Conservation (phyloP, 2,797 vertebrate species). For the Limnodromus scolopaceus region DNA sequence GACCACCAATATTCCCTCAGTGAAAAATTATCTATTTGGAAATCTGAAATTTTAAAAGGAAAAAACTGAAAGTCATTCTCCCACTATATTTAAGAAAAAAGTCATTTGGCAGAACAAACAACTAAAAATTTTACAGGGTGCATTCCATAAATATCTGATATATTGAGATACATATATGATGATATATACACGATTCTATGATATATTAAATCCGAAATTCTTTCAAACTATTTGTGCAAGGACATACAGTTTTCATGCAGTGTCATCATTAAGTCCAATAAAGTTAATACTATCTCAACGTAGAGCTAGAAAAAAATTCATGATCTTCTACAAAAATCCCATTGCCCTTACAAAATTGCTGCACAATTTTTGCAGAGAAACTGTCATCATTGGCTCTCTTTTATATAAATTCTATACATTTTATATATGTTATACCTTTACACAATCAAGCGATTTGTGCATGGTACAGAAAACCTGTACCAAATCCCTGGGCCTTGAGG, state of each 20-base stretch:
- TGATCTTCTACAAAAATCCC: not conserved
- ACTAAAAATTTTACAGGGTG: conserved; percentile 48
- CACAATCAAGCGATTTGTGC: not conserved
- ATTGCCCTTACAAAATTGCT: not conserved
- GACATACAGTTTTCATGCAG: conserved; percentile 21
- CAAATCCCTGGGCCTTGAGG: not conserved
- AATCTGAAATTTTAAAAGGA: conserved; percentile 24
- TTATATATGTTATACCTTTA: not conserved
- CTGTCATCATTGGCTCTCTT: not conserved
- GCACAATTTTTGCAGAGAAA: not conserved
- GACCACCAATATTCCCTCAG: not conserved
- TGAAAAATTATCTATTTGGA: conserved; percentile 20
- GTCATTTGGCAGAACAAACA: conserved; percentile 53
- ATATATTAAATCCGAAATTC: conserved; percentile 13
- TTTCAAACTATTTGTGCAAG: conserved; percentile 62
- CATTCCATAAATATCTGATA: conserved; percentile 9
- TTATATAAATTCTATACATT: not conserved
- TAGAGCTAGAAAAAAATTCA: not conserved
- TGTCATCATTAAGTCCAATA: conserved; percentile 30
- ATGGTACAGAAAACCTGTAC: not conserved
- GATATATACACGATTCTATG: not conserved
- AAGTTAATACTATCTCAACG: conserved; percentile 30
- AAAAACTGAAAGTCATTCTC: conserved; percentile 23
- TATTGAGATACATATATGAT: not conserved
- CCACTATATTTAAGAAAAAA: not conserved